These are phyloP conservation scores for Megaceryle torquata DNA, from an alignment of 2,113 vertebrate species.

Conservation along the genomic window DNA sequence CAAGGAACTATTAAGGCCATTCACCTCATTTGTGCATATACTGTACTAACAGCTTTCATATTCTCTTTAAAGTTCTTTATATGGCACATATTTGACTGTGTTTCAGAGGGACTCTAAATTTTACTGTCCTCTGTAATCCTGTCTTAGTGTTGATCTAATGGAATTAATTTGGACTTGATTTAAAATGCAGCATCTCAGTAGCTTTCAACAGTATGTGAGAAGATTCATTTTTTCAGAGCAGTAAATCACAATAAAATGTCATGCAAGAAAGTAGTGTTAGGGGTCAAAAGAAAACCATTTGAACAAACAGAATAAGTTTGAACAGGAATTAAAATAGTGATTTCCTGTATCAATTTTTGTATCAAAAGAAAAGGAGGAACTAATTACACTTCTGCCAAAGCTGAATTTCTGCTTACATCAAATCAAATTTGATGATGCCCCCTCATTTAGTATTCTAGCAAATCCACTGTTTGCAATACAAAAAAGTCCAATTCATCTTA, in stretches of 20 bases:
- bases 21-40: not conserved
- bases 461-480: not conserved
- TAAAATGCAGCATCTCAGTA: constrained; percentile 9
- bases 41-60: not conserved
- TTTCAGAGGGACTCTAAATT: not conserved
- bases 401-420: not conserved
- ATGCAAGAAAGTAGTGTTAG: not conserved
- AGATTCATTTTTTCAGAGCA: not conserved
- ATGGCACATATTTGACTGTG: not conserved
- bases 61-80: not conserved
- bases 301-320: not conserved
- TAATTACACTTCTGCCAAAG: not conserved
- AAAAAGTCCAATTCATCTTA: not conserved
- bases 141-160: not conserved
- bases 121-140: not conserved
- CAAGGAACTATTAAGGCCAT: not conserved
- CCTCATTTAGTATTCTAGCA: not conserved
- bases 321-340: not conserved
- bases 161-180: not conserved
- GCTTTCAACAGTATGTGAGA: not conserved
- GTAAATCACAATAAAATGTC: not conserved
- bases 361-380: not conserved
- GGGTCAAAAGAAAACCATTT: not conserved
- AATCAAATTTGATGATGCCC: not conserved
- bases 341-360: not conserved